Base-by-base conservation (phyloP, 2,113 vertebrate species). In the Brachyhypopomus gauderio region DNA sequence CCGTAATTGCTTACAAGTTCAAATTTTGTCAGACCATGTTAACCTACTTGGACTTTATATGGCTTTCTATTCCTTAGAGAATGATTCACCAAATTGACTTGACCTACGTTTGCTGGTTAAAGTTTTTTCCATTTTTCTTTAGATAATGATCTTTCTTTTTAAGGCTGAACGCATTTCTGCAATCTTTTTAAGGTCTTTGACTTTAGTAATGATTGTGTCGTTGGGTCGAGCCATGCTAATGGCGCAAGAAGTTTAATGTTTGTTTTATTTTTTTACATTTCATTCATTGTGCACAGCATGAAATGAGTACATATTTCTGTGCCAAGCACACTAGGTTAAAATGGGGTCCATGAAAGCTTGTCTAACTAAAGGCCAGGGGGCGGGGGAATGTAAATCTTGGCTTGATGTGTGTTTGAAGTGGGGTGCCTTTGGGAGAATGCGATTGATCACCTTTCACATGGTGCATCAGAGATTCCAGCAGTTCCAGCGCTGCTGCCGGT, bases 361-460 rank as follows among this genome's bases (percentile, higher is more conserved):
- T 64, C 19, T 75, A 80, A 60, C 63, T 25, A 59, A 20, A 66
- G 23, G 30, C 62, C 5, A 38, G 63, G 66, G 30, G 69, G 60
- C 56, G 75, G 30, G 72, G 60, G 81, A 84, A 85, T 83, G 85
- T 84, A 75, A 88, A 83, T 81, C 45, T 75, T 77, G 25, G 69
- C 71, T 79, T 79, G 83, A 82, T 80, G 56, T 45, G 22, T 63
- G 48, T 86, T 86, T 86, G 83, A 86, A 85, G 80, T 71, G 34
- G 66, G 9, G 55, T 80, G 71, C 60, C 75, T 78, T 72, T 75
- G 82, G 85, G 80, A 83, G 80, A 74, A 75, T 60, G 63, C 38
- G 72, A 87, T 84, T 85, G 83, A 88, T 88, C 77, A 78, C 78
- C 75, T 80, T 79, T 84, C 58, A 76, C 78, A 71, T 38, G 77